Percentiles rank a stretch among this genome's conserved stretches.
Conservation (phyloP, 2,113 vertebrate species). For the Polypterus bichir region DNA sequence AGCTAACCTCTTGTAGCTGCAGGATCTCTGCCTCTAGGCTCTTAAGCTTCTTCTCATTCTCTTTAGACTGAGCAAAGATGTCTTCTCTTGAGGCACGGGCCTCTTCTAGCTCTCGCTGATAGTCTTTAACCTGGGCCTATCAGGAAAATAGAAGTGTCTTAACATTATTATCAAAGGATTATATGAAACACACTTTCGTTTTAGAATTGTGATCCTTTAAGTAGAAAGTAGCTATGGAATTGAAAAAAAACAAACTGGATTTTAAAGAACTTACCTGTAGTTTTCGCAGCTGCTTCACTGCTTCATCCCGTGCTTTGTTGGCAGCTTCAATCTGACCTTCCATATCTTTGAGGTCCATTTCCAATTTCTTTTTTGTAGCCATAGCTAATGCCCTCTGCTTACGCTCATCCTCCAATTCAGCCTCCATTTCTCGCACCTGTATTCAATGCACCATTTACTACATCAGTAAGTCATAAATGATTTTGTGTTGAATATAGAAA, state of each 20-base stretch:
- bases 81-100: constrained; percentile 86
- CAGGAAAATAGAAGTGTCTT: too few species aligned
- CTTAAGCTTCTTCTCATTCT: constrained; percentile 94
- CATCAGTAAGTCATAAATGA: background rate
- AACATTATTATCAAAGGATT: too few species aligned
- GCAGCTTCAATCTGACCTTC: constrained; percentile 85
- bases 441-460: background rate
- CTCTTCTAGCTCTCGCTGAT: constrained; percentile 88
- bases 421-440: constrained; percentile 90
- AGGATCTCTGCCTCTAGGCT: constrained; percentile 85
- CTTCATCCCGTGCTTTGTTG: constrained; percentile 87
- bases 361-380: constrained; percentile 89
- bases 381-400: constrained; percentile 85
- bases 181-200: too few species aligned
- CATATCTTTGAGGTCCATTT: constrained; percentile 89
- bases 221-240: too few species aligned
- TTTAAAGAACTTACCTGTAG: constrained; percentile 62
- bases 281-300: constrained; percentile 88
- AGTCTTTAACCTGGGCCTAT: constrained; percentile 94
- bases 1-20: constrained; percentile 79
- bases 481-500: too few species aligned
- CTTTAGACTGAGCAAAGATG: constrained; percentile 91
- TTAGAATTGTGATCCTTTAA: too few species aligned
- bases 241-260: background rate
- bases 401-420: constrained; percentile 86